Percentiles rank a stretch among this genome's conserved stretches.
These are phyloP conservation scores for Tetragnatha montana DNA, from an alignment of 2,888 invertebrate species.

Conservation along the genomic window DNA sequence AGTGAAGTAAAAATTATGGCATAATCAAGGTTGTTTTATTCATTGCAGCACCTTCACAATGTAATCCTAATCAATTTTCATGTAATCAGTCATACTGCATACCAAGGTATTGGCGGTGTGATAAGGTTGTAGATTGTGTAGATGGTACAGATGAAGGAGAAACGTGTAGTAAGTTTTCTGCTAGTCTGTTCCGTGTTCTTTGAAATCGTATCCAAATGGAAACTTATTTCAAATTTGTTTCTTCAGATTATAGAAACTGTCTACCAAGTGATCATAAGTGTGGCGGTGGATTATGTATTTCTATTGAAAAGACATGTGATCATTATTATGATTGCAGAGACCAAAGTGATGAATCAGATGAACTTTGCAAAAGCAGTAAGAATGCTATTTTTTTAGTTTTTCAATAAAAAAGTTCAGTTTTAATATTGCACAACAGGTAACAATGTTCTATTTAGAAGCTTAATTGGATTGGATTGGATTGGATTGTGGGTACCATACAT, in stretches of 20 bases:
- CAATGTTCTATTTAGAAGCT: too few relatives aligned
- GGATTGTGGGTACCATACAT: too few relatives aligned
- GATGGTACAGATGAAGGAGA: conserved; percentile 96
- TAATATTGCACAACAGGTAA: too few relatives aligned
- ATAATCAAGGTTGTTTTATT: neutral
- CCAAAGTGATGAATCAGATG: conserved; percentile 85
- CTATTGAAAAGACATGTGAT: conserved; percentile 91
- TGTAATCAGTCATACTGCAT: conserved; percentile 98
- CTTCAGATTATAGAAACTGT: conserved; percentile 89
- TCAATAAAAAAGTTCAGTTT: too few relatives aligned
- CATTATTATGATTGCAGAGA: conserved; percentile 89
- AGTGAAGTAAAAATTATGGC: too few relatives aligned
- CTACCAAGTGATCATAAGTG: conserved; percentile 91
- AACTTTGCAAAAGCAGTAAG: conserved; percentile 80
- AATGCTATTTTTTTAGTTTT: conserved; percentile 32
- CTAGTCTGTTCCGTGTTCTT: neutral
- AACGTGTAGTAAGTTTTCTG: conserved; percentile 87
- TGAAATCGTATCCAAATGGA: too few relatives aligned
- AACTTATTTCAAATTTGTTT: neutral
- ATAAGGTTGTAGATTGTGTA: conserved; percentile 95
- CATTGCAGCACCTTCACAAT: conserved; percentile 91
- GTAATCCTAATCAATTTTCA: conserved; percentile 88
- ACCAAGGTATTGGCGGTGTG: conserved; percentile 93
- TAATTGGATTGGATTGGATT: too few relatives aligned
- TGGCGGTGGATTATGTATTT: conserved; percentile 87